Conservation (phyloP, 2,113 vertebrate genomes). For the Ptyas mucosa region DNA sequence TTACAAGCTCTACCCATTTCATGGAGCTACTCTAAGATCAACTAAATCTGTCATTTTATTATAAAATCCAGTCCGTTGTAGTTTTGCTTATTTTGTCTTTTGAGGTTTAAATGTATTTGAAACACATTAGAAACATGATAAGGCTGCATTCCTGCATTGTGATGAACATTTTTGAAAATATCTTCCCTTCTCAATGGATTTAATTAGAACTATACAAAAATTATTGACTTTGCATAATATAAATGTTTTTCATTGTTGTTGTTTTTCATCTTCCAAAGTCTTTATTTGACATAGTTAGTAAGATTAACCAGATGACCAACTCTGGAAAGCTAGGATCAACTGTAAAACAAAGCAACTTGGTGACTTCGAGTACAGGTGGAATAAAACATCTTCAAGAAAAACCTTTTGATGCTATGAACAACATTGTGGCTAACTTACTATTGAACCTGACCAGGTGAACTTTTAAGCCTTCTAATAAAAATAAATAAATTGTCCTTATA, state of each 20-base stretch:
- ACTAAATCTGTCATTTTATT: background rate
- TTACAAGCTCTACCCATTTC: background rate
- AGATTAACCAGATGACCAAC: slow-evolving; percentile 79
- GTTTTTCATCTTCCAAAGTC: slow-evolving; percentile 70
- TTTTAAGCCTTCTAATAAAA: background rate
- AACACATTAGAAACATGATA: background rate
- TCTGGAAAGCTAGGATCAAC: slow-evolving; percentile 71
- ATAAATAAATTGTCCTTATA: background rate
- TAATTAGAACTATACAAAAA: background rate
- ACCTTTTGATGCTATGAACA: slow-evolving; percentile 96
- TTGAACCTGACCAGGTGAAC: slow-evolving; percentile 91
- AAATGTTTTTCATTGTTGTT: slow-evolving; percentile 12
- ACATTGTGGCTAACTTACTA: slow-evolving; percentile 91
- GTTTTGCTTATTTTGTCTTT: background rate
- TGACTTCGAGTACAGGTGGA: slow-evolving; percentile 76
- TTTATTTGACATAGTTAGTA: slow-evolving; percentile 90
- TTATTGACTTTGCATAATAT: background rate
- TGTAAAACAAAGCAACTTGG: slow-evolving; percentile 76
- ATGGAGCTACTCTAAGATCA: background rate
- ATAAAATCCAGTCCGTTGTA: background rate
- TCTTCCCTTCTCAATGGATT: background rate
- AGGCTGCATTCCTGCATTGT: background rate
- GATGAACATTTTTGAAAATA: background rate
- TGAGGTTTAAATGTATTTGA: slow-evolving; percentile 7
- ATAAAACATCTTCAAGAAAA: slow-evolving; percentile 70